Evolutionary conservation across 2,113 vertebrate species (phyloP).

Genomic region (Alligator sinensis): DNA sequence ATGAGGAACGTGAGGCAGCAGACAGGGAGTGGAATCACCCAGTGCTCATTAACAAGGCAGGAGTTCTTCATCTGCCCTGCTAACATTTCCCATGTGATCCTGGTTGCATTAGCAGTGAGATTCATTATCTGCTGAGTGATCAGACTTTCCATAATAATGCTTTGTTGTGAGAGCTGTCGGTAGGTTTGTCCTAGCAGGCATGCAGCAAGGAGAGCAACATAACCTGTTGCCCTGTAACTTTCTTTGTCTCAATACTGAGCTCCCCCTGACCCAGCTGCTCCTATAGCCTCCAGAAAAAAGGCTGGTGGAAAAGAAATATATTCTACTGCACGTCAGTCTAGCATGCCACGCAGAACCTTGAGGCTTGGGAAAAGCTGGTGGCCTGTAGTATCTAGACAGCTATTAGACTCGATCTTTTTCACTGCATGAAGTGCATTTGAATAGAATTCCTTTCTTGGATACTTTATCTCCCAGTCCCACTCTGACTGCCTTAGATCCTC

Average conservation of each 20-base stretch:
- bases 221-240: neutral
- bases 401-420: neutral
- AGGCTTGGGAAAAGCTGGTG: neutral
- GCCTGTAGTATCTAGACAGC: neutral
- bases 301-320: neutral
- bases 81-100: neutral
- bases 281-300: neutral
- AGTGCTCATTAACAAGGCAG: neutral
- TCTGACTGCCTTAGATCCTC: neutral
- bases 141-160: neutral
- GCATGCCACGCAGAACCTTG: neutral
- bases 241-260: neutral
- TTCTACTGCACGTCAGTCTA: neutral
- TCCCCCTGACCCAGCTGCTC: neutral
- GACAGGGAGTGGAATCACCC: neutral
- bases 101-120: neutral
- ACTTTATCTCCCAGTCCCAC: neutral
- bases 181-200: neutral
- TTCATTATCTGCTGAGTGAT: neutral
- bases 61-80: neutral
- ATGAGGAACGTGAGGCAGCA: neutral
- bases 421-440: neutral
- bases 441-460: neutral
- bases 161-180: neutral
- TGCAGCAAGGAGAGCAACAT: neutral